Evolutionary conservation across 2,797 vertebrate species (phyloP), one percentile per base, ranked within the genome.

Genomic region (Anguilla anguilla): DNA sequence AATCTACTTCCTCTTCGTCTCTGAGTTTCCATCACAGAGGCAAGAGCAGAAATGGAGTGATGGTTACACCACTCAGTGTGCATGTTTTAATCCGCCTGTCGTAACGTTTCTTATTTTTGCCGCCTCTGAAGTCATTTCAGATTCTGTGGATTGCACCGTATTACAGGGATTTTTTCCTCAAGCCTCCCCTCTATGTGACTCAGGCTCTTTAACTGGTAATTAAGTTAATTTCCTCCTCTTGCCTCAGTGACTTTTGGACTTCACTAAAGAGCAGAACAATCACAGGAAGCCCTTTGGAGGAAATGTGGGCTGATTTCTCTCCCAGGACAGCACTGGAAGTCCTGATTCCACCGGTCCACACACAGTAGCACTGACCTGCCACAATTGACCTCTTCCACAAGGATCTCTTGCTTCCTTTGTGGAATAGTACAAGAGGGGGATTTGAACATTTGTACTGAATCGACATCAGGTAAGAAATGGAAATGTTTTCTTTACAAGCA

Each of bases 281-380:
- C 95, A 95, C 95, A 96, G 96, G 95, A 96, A 96, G 92, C 91
- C 79, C 77, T 28, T 82, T 51, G 4, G 87, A 93, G 93, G 88
- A 89, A 87, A 88, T 81, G 6, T 77, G 85, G 88, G 89, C 90
- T 88, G 87, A 91, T 88, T 85, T 87, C 86, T 88, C 13, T 72
- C 88, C 86, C 74, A 85, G 61, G 84, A 89, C 92, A 91, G 92
- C 93, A 89, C 92, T 93, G 92, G 92, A 93, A 89, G 90, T 91
- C 85, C 89, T 90, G 90, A 86, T 64, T 89, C 46, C 43, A 89
- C 61, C 67, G 74, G 88, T 84, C 74, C 2, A 74, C 83, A 64
- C 79, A 85, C 61, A 81, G 87, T 81, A 85, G 89, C 51, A 6
- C 46, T 67, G 55, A 59, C 51, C 87, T 57, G 55, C 17, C 10